These are phyloP conservation scores for Scaptomyza caliginosa DNA, from an alignment of 2,888 invertebrate species.

Conservation along the genomic window DNA sequence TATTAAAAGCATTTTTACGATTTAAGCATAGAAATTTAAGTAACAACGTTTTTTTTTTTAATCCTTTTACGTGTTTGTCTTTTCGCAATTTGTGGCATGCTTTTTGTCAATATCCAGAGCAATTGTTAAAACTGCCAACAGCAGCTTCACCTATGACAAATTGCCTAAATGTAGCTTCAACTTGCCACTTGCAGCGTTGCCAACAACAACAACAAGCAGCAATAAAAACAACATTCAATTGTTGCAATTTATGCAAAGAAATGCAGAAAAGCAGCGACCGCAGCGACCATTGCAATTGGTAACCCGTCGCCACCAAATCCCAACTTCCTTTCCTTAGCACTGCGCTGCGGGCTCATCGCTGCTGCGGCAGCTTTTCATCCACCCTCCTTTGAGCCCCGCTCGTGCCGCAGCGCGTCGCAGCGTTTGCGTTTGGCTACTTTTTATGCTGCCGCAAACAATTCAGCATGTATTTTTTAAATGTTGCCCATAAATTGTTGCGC, in stretches of 20 bases:
- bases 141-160: conserved; percentile 67
- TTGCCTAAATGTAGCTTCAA: conserved; percentile 66
- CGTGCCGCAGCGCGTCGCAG: background rate
- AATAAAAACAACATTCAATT: conserved; percentile 35
- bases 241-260: conserved; percentile 75
- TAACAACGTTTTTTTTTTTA: too few species aligned
- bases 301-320: conserved; percentile 4
- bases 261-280: conserved; percentile 66
- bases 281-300: conserved; percentile 34
- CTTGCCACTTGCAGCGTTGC: conserved; percentile 41
- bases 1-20: background rate
- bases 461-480: conserved; percentile 77
- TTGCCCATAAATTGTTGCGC: conserved; percentile 78
- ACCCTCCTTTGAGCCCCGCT: background rate
- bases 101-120: conserved; percentile 52
- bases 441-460: conserved; percentile 76
- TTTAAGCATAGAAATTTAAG: too few species aligned
- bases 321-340: background rate
- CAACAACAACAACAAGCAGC: conserved; percentile 28
- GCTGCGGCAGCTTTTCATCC: background rate
- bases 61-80: conserved; percentile 1
- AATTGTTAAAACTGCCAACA: conserved; percentile 43
- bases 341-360: background rate
- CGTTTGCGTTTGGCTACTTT: conserved; percentile 61
- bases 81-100: conserved; percentile 27